Evolutionary conservation across 2,888 invertebrate genomes (phyloP), one percentile per base, ranked within the genome.

Genomic region (Zelleria hepariella): DNA sequence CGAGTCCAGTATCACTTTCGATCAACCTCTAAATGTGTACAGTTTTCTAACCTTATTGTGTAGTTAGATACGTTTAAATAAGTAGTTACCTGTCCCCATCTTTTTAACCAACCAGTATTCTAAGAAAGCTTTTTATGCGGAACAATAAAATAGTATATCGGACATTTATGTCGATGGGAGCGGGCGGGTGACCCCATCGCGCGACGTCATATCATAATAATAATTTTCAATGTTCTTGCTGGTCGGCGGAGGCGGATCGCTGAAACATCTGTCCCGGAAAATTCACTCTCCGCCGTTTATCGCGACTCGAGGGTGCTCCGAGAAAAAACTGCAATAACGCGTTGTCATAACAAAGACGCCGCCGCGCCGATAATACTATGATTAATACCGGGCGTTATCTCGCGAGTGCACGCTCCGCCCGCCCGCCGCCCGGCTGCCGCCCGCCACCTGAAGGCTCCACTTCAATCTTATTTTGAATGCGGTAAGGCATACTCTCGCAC

Each of bases 381-480:
- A 87, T 87, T 88, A 88, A 88, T 88, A 86, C 88, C 78, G 78
- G 71, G 77, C 86, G 80, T 86, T 88, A 88, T 88, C 87, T 88
- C 61, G 80, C 79, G 83, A 85, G 85, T 85, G 87, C 87, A 87
- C 82, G 79, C 87, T 77, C 77, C 76, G 74, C 76, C 77, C 74
- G 63, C 64, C 71, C 59, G 67, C 55, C 57, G 15, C 60, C 56
- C 62, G 61, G 65, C 57, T 15, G 2, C 18, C 65, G 51, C 60
- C 53, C 52, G 62, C 60, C n/a, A 18, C 15, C 2, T 2, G 20
- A n/a, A 53, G 54, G 23, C 27, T 6, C 21, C 4, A 15, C 18
- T 42, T 10, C 32, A 15, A 10, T 42, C 1, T 42, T 42, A 42
- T 10, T 15, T 42, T 15, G 32, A 42, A 15, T n/a, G 32, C 32